These are phyloP conservation scores for Tachuris rubrigastra DNA, from an alignment of 2,113 vertebrate genomes.

Conservation along the genomic window DNA sequence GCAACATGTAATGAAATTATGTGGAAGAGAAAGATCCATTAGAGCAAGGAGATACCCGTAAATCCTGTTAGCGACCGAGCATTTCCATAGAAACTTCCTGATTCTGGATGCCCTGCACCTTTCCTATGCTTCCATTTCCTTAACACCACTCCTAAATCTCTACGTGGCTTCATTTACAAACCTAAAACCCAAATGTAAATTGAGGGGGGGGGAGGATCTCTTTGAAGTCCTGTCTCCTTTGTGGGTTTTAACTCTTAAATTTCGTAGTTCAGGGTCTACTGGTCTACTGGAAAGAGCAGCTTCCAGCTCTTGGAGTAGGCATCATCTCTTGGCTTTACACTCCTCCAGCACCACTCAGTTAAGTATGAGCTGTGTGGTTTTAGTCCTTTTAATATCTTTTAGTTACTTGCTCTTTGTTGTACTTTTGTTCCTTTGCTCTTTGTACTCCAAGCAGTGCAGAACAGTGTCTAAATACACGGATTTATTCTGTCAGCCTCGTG, in stretches of 20 bases:
- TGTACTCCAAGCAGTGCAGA: not conserved
- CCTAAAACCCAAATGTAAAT: not conserved
- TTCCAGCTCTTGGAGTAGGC: not conserved
- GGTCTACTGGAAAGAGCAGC: not conserved
- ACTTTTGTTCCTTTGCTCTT: not conserved
- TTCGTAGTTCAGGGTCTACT: not conserved
- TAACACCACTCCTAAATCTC: not conserved
- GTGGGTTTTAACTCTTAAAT: not conserved
- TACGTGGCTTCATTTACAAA: not conserved
- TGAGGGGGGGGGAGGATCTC: not conserved
- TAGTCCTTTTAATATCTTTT: not conserved
- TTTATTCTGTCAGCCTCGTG: not conserved
- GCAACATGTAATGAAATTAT: conserved; percentile 21
- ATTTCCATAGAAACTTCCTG: not conserved
- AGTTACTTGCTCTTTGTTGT: not conserved
- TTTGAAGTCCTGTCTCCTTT: not conserved
- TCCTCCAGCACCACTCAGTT: not conserved
- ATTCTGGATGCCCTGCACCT: not conserved
- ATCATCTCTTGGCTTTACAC: not conserved
- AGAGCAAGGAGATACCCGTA: not conserved
- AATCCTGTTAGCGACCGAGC: not conserved
- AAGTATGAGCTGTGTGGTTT: not conserved
- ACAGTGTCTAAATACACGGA: not conserved
- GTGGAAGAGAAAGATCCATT: conserved; percentile 26
- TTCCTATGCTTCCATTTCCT: not conserved